Evolutionary conservation across 2,797 vertebrate species (phyloP), one percentile per base, ranked within the genome.

Genomic region (Neomorphus geoffroyi): DNA sequence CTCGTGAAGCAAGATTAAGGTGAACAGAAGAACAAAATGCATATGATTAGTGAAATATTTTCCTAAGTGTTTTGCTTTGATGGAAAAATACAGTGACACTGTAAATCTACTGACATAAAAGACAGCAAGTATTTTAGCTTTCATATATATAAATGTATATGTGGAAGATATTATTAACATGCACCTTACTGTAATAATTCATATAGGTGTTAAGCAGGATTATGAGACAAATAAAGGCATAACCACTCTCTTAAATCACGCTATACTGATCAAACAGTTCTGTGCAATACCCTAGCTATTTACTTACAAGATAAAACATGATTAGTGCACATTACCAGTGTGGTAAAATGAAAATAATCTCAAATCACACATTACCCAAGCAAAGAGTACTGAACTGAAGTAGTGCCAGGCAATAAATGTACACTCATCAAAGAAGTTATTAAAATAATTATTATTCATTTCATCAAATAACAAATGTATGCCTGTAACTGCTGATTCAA

Each of bases 271-370:
- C 94, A 97, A 92, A 95, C 86, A 82, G 85, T 66, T 86, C 79
- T 71, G 53, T 91, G 71, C 95, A 96, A 93, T 92, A 91, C 78
- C 48, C 32, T 54, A 96, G 94, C 54, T 80, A 94, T 96, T 96
- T 93, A 94, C 79, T 87, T 92, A 74, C 96, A 97, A 96, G 95
- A 96, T 92, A 93, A 94, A 97, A 97, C 96, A 97, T 82, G 96
- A 97, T 82, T 79, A 92, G 85, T 80, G 33, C 62, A 86, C 51
- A 94, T 89, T 96, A 93, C 65, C 50, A 85, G 77, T 65, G 67
- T 45, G 72, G 90, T 93, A 93, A 97, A 97, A 97, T 95, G 95
- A 95, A 94, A 96, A 94, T 91, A 92, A 88, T 89, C 72, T 96
- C 77, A 67, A 90, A 95, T 85, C 50, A 88, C 46, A 88, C 33